Evolutionary conservation across 2,797 vertebrate genomes (phyloP).

Genomic region (Tapera naevia): DNA sequence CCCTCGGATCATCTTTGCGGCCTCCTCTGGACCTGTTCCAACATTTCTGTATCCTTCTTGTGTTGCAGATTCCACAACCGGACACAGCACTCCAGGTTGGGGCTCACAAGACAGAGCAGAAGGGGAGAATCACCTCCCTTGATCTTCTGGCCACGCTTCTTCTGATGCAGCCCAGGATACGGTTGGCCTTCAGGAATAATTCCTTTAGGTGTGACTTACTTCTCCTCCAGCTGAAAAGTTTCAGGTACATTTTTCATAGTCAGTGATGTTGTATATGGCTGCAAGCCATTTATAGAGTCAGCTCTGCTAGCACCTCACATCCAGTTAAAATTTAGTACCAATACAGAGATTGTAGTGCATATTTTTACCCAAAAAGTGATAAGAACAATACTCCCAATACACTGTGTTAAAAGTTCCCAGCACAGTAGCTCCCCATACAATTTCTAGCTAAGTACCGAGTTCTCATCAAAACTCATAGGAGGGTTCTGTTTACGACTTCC

Average conservation of each 20-base stretch:
- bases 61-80: too few relatives aligned
- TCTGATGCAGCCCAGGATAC: too few relatives aligned
- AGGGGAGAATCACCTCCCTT: too few relatives aligned
- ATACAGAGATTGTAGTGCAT: background rate
- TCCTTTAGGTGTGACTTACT: background rate
- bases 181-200: too few relatives aligned
- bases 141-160: too few relatives aligned
- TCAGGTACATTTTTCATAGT: background rate
- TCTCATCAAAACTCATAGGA: constrained; percentile 9
- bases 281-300: background rate
- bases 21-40: too few relatives aligned
- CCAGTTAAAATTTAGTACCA: background rate
- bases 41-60: too few relatives aligned
- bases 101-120: too few relatives aligned
- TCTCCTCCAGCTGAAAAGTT: background rate
- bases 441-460: background rate
- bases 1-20: too few relatives aligned
- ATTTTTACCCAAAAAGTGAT: background rate
- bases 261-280: background rate
- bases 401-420: background rate
- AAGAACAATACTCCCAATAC: background rate
- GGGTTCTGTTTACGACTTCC: background rate
- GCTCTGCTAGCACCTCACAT: background rate
- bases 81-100: too few relatives aligned
- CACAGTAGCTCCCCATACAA: background rate